Evolutionary conservation across 1,140 invertebrate species (phyloP), one percentile per base, ranked within the genome.

Genomic region (Anastatus disparis): DNA sequence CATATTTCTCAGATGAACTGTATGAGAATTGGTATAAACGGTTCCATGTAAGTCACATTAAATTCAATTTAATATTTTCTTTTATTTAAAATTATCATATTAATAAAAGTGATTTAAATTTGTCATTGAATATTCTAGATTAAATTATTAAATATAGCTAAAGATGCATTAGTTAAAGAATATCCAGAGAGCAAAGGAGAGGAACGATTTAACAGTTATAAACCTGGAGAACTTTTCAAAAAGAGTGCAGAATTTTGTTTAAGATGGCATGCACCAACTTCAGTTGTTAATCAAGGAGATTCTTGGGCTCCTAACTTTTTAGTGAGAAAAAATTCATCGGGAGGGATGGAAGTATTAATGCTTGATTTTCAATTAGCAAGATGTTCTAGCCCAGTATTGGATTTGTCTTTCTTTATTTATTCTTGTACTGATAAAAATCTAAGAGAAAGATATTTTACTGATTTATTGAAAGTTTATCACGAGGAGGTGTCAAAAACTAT

Each of bases 251-350:
- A 81, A 42, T 69, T 85, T 3, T 84, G 82, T 56, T 66, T 31
- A 10, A 17, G 27, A 38, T 4, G 63, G 22, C 15, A 83, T 22
- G 59, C 68, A 7, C 71, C 76, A 42, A 82, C 86, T 38, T 88
- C 87, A 31, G 89, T 91, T 0, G 87, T 93, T 24, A 88, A 87
- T 9, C 91, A 93, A 66, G 92, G 92, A 1, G 92, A 93, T 79
- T 89, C 88, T 31, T 93, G 92, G 92, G 88, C 89, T 0, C 91
- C 91, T 40, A 93, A 93, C 78, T 93, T 93, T 76, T 77, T 93
- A 3, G 87, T 88, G 12, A 86, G 87, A 64, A 87, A 88, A 65
- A 73, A 80, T 4, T 73, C 84, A 8, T 75, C 77, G 12, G 76
- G 75, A 3, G 66, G 75, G 9, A 85, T 88, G 1, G 75, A 87